Evolutionary conservation across 2,797 vertebrate genomes (phyloP).

Genomic region (Acropternis orthonyx): DNA sequence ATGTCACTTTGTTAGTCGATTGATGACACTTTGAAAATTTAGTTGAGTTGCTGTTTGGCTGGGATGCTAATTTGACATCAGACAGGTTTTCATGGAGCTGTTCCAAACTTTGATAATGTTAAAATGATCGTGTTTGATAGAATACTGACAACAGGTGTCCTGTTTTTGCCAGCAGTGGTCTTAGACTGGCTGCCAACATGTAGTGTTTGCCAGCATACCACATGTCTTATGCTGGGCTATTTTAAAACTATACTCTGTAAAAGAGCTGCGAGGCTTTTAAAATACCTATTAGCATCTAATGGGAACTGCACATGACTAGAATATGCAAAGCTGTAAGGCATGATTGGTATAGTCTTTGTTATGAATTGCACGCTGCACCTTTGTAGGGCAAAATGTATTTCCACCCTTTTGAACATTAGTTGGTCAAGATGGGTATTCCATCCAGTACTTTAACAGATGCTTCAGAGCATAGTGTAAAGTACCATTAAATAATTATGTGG

Average conservation of each 20-base stretch:
- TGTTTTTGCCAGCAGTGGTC: conserved; percentile 35
- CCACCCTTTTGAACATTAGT: background rate
- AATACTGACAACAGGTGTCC: conserved; percentile 45
- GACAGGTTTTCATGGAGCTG: background rate
- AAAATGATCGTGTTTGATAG: background rate
- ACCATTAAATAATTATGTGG: background rate
- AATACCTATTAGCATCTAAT: background rate
- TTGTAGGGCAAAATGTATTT: background rate
- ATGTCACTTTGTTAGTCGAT: background rate
- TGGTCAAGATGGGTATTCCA: background rate
- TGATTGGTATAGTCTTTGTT: background rate
- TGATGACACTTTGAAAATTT: background rate
- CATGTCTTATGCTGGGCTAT: conserved; percentile 31
- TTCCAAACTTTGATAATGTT: background rate
- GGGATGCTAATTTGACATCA: background rate
- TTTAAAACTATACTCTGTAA: conserved; percentile 35
- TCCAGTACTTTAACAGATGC: background rate
- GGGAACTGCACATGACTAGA: background rate
- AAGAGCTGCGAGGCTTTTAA: conserved; percentile 11
- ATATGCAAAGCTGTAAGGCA: background rate
- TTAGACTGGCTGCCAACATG: background rate
- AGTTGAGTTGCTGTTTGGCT: background rate
- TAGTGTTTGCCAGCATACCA: conserved; percentile 37
- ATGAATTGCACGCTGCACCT: background rate
- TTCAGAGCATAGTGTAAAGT: background rate